These are phyloP conservation scores for Tetragonisca angustula DNA, from an alignment of 2,888 invertebrate genomes.

Conservation along the genomic window DNA sequence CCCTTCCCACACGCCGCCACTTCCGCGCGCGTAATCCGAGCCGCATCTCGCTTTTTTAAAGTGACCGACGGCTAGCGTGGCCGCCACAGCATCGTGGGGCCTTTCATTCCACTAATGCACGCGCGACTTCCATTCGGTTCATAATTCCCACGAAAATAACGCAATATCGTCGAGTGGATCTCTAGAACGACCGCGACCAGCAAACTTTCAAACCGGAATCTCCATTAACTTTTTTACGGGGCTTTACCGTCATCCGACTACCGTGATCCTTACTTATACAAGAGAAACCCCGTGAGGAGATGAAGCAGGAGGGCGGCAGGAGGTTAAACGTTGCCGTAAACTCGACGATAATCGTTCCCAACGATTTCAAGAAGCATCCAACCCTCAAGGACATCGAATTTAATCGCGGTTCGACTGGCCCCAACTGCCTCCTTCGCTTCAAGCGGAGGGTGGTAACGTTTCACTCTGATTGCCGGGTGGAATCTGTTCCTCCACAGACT, in stretches of 20 bases:
- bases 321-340: slow-evolving; percentile 46
- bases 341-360: slow-evolving; percentile 46
- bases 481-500: not conserved
- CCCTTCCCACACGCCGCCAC: slow-evolving; percentile 2
- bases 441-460: not conserved
- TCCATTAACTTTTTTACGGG: slow-evolving; percentile 49
- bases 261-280: not conserved
- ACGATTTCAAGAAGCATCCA: slow-evolving; percentile 23
- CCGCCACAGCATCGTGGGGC: not conserved
- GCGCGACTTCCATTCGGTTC: slow-evolving; percentile 17
- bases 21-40: slow-evolving; percentile 37
- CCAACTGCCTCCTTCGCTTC: not conserved
- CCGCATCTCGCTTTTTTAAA: slow-evolving; percentile 38
- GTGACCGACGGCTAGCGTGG: slow-evolving; percentile 19
- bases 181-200: slow-evolving; percentile 7
- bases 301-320: too few species aligned
- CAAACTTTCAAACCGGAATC: slow-evolving; percentile 35
- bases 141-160: slow-evolving; percentile 46
- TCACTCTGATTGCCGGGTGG: not conserved
- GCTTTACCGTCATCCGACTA: not conserved
- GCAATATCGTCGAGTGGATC: slow-evolving; percentile 47
- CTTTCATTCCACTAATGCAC: slow-evolving; percentile 29
- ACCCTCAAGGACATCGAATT: slow-evolving; percentile 32
- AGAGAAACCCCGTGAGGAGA: slow-evolving; percentile 5
- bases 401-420: slow-evolving; percentile 28